Base-by-base conservation (phyloP, 2,113 vertebrate genomes). In the Labeo catla region DNA sequence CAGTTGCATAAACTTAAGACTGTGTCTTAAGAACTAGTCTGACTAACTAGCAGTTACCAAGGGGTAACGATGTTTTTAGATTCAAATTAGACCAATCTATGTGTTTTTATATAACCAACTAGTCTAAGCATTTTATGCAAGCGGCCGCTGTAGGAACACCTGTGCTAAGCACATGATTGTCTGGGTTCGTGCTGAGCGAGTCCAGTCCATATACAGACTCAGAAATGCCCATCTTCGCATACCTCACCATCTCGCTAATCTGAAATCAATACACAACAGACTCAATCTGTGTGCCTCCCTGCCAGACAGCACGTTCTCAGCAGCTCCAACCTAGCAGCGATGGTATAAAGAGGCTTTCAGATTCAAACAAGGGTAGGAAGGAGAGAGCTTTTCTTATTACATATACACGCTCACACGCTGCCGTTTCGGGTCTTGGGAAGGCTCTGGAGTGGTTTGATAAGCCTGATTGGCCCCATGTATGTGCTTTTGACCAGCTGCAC, bases 381-480 rank as follows among this genome's bases (percentile, higher is more conserved):
- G 34, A 28, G 43, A 66, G 49, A 77, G 50, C 0, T 28, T 77
- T 77, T 54, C 76, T 77, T 77, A 77, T 77, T 49, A 49, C 50
- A 54, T 52, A 36, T 16, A 77, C 47, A 19, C 15, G 0, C 8
- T 34, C 76, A 15, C 21, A 76, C 0, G 11, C 76, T 68, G 63
- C 23, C 8, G n/a, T 52, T 19, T 82, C 15, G 23, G 59, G 59
- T 66, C 43, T 47, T 34, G 28, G 81, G 70, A 82, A 73, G 8
- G 59, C 57, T 43, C 36, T 65, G n/a, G 34, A 61, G 76, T 54
- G 81, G 77, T 54, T 79, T 77, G 84, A 88, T 88, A 78, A 83
- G 84, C 74, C 77, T 83, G 80, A 84, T 79, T 86, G 81, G 50
- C 76, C 65, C 74, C 74, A 73, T 73, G 65, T 86, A 80, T 86